Percentiles rank a stretch among this genome's conserved stretches.
These are phyloP conservation scores for Montifringilla adamsi DNA, from an alignment of 2,113 vertebrate genomes.

Conservation along the genomic window DNA sequence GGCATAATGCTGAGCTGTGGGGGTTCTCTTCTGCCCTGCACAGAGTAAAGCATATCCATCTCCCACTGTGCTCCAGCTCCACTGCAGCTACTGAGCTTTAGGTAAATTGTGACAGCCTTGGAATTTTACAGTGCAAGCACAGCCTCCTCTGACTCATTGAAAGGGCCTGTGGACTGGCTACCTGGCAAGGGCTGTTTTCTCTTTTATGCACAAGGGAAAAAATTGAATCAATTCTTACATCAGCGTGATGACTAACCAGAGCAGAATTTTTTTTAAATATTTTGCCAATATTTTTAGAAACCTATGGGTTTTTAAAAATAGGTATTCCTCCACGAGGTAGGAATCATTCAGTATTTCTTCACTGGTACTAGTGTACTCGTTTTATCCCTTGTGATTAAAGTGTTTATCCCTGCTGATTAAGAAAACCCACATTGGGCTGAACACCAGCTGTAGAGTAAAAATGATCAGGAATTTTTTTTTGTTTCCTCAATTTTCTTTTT, in stretches of 20 bases:
- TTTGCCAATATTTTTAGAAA: not conserved
- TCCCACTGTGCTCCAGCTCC: not conserved
- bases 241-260: not conserved
- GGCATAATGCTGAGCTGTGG: constrained; percentile 38
- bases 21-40: not conserved
- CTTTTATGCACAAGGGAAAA: not conserved
- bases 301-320: not conserved
- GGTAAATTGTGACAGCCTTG: not conserved
- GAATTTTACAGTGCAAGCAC: not conserved
- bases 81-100: not conserved
- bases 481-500: not conserved
- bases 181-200: not conserved
- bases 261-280: not conserved
- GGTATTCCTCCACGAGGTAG: not conserved
- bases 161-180: not conserved
- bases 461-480: not conserved
- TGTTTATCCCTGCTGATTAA: not conserved
- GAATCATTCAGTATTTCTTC: not conserved
- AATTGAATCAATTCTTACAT: not conserved
- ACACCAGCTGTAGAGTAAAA: not conserved
- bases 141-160: not conserved
- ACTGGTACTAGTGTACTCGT: not conserved
- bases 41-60: not conserved
- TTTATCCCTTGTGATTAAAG: not conserved
- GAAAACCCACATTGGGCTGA: not conserved